Evolutionary conservation across 2,113 vertebrate species (phyloP), one percentile per base, ranked within the genome.

Genomic region (Xyrauchen texanus): DNA sequence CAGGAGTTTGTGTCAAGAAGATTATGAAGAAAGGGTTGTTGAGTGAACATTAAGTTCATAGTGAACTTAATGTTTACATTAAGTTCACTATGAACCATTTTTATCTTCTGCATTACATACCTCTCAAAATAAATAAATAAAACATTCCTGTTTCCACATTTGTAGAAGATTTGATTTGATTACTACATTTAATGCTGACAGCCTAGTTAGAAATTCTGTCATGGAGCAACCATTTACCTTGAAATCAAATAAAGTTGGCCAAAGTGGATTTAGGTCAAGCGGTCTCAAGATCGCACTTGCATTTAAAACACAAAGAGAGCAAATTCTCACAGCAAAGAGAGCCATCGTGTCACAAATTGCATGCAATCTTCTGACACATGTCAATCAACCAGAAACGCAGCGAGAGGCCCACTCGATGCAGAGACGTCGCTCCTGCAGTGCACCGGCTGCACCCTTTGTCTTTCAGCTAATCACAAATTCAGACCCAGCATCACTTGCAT

Each of bases 391-490:
- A 2, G 21, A 63, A 65, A 15, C 16, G 8, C 62, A 44, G 5
- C 8, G 42, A 78, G 78, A 75, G 68, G 62, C 52, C 73, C 66
- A 71, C 61, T 61, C 7, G 61, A 68, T 70, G 76, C 76, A 66
- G 78, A 81, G 79, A 76, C 45, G 76, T 81, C 70, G 68, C 15
- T 72, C 63, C 83, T 78, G 83, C 71, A 67, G 76, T 12, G 61
- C 83, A 79, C 66, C 64, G 79, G 81, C 76, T 72, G 71, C 62
- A 64, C 34, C 80, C 67, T 84, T 84, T 82, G 83, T 84, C 71
- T 84, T 84, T 82, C 61, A 79, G 69, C 83, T 82, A 79, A 84
- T 84, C 81, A 84, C 70, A 75, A 78, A 84, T 84, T 84, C 83
- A 84, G 83, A 82, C 83, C 67, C 79, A 68, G 75, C 83, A 71